Conservation (phyloP, 2,113 vertebrate species). For the Pagrus major region DNA sequence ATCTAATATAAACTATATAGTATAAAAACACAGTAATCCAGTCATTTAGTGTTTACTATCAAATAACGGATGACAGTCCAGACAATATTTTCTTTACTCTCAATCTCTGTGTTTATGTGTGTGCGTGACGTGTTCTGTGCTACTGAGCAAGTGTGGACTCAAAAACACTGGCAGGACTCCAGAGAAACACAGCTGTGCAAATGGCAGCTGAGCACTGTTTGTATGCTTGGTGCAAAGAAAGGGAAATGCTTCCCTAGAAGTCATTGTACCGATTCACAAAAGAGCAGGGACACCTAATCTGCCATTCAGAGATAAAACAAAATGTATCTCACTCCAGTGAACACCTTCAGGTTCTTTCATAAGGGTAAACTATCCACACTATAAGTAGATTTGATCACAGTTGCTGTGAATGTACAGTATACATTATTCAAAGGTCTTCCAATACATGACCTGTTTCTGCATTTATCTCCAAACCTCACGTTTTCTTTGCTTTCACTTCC, state of each 20-base stretch:
- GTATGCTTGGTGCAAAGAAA: slow-evolving; percentile 2
- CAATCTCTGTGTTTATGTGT: neutral
- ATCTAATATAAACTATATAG: too few species aligned
- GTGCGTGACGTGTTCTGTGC: neutral
- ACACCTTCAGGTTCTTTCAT: neutral
- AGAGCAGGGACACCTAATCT: neutral
- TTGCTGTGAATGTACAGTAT: slow-evolving; percentile 4
- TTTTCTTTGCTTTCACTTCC: slow-evolving; percentile 12
- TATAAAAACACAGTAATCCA: too few species aligned
- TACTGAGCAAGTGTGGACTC: slow-evolving; percentile 21
- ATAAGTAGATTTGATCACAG: neutral
- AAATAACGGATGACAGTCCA: neutral
- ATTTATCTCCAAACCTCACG: neutral
- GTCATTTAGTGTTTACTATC: neutral
- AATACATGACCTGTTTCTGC: neutral
- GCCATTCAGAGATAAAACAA: neutral
- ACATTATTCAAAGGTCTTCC: slow-evolving; percentile 4
- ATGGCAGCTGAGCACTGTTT: slow-evolving; percentile 41
- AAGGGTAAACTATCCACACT: neutral
- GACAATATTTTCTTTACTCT: neutral
- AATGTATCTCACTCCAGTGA: neutral
- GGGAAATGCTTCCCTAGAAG: neutral
- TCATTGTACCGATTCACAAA: neutral
- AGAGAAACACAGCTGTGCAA: slow-evolving; percentile 65
- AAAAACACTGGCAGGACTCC: slow-evolving; percentile 46